Evolutionary conservation across 2,888 invertebrate genomes (phyloP), one percentile per base, ranked within the genome.

Genomic region (Laspeyria flexula): DNA sequence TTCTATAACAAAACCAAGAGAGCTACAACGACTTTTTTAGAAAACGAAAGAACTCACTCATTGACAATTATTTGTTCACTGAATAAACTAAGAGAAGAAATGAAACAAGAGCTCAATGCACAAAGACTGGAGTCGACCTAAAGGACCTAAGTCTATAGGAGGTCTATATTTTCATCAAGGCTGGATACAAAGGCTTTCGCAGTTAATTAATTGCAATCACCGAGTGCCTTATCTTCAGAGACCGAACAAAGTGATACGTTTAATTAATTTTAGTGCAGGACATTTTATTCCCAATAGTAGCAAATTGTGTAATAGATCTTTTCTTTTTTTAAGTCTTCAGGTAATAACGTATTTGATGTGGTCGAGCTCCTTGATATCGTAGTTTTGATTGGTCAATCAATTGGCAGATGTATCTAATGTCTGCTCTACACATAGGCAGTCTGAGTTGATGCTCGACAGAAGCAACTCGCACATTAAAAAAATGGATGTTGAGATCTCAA

Each of bases 121-220:
- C 13, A 11, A 13, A 31, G 12, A 6, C 13, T 31, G 25, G 1
- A 25, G 25, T 25, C 18, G 5, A 18, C 5, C 18, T 18, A 25
- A 7, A 25, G 7, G 25, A 25, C 25, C 25, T 6, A 4, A 31
- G 31, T 13, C 13, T 13, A 31, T 31, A 16, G 13, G 41, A 25
- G 31, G 66, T 57, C 46, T 62, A 55, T 59, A 66, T 43, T 55
- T 59, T 55, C 41, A 66, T 48, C 39, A 66, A 49, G 43, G 42
- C 30, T 35, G 49, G 57, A 57, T 67, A 73, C 57, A 71, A 73
- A 69, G 62, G 63, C 56, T 73, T 65, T 55, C 65, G 55, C 43
- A 69, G 69, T 75, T 79, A 81, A 81, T 81, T 80, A 81, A 79
- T 79, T 79, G 71, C 72, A 76, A 79, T 79, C 79, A 79, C 65